Evolutionary conservation across 2,113 vertebrate species (phyloP).

Genomic region (Spermophilus dauricus): DNA sequence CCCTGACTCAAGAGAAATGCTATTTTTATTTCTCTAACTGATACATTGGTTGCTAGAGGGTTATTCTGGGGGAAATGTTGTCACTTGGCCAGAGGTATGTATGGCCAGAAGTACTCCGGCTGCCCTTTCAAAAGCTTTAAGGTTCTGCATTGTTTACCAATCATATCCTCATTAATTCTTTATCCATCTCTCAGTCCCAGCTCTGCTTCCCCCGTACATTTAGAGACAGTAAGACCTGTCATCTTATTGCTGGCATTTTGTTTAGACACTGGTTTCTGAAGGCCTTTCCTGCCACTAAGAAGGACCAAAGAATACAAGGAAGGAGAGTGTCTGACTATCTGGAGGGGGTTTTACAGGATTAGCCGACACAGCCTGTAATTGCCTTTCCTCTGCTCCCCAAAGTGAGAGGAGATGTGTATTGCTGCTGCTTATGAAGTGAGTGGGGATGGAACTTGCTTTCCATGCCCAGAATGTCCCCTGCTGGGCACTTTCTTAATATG

Average conservation of each 20-base stretch:
- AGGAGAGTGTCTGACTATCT: neutral
- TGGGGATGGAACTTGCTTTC: accelerated
- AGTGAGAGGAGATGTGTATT: neutral
- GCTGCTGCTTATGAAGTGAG: neutral
- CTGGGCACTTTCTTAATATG: neutral
- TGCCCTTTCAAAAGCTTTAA: conserved; percentile 21
- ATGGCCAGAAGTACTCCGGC: neutral
- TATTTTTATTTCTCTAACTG: neutral
- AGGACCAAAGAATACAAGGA: neutral
- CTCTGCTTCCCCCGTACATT: neutral
- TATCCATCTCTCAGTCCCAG: neutral
- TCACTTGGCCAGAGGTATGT: neutral
- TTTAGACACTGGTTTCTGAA: conserved; percentile 2
- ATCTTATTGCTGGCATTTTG: conserved; percentile 27
- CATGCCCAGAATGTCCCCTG: neutral
- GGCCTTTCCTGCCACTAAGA: conserved; percentile 24
- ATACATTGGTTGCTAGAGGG: neutral
- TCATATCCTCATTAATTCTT: neutral
- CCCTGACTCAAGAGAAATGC: neutral
- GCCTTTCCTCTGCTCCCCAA: neutral
- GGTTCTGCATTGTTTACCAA: neutral
- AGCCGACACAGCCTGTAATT: neutral
- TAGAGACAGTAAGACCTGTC: neutral
- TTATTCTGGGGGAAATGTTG: neutral
- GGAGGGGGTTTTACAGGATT: neutral